Percentiles rank a stretch among this genome's conserved stretches.
Conservation (phyloP, 2,113 vertebrate species). For the Apus apus region DNA sequence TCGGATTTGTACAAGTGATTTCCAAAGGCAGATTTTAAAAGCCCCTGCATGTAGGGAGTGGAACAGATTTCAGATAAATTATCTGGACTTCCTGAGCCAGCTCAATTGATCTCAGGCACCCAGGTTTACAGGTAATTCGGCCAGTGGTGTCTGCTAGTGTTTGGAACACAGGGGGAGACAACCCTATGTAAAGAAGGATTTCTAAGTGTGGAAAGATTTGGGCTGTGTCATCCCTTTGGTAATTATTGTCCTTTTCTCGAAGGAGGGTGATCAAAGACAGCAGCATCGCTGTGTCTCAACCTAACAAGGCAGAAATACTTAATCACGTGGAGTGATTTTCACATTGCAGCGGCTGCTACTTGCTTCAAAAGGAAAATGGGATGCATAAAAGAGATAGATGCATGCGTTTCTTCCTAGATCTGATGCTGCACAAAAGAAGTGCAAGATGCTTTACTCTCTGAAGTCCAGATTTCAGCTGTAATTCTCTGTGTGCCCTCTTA, state of each 20-base stretch:
- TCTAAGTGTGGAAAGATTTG: accelerated
- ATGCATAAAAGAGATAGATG: accelerated
- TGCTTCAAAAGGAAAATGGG: neutral
- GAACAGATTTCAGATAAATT: accelerated
- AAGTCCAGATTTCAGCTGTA: neutral
- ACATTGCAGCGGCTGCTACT: accelerated
- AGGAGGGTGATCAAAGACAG: accelerated
- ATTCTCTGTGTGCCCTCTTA: neutral
- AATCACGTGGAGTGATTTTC: neutral
- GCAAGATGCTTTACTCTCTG: neutral
- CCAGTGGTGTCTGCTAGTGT: accelerated
- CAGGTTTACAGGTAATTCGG: accelerated
- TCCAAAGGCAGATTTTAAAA: neutral
- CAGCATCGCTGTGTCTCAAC: neutral
- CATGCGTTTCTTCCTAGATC: neutral
- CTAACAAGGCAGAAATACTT: accelerated
- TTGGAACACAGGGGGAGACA: neutral
- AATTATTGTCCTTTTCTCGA: neutral
- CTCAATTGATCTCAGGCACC: neutral
- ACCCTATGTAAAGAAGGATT: accelerated
- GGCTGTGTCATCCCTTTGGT: accelerated
- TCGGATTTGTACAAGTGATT: neutral
- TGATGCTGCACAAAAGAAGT: neutral
- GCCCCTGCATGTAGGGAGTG: accelerated
- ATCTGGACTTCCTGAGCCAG: neutral